Evolutionary conservation across 1,140 invertebrate genomes (phyloP), one percentile per base, ranked within the genome.

Genomic region (Leguminivora glycinivorella): DNA sequence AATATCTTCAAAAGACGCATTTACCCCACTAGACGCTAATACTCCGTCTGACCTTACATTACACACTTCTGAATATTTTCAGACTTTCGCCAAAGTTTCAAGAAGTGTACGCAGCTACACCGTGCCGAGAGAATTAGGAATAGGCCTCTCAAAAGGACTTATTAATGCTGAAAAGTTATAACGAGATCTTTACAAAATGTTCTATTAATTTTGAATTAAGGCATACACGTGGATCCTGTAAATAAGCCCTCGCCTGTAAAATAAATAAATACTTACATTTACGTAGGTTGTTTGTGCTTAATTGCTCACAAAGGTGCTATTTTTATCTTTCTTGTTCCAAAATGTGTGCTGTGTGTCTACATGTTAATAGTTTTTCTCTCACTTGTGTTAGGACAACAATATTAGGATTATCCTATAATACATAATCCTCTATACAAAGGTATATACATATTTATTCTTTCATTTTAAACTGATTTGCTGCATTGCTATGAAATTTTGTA

Each of bases 131-230:
- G 10, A 9, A 40, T 34, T n/a, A 22, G 10, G 12, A 67, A 19
- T 34, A 22, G 31, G 40, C 12, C 4, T 40, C 31, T 14, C 19
- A 22, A 24, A 67, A 67, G 47, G 19, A 22, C 47, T 52, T 52
- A 9, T 52, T 52, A 10, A 52, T 52, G 47, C 47, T 52, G 19
- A 52, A n/a, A 52, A 52, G 47, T 52, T 52, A 52, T 22, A 52
- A 52, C 19, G 47, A 52, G 47, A 22, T 52, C 47, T 22, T 52
- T 10, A 3, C 47, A 10, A 10, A 22, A 52, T 52, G n/a, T 22
- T 52, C 22, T 22, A 52, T 52, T 52, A 22, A 52, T 22, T 52
- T 52, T 2, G 17, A 52, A 52, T n/a, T 22, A 52, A 52, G 19
- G 43, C n/a, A 17, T 52, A 52, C 43, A 22, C 47, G 19, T 52